Conservation (phyloP, 2,888 invertebrate species). For the Aricia artaxerxes region DNA sequence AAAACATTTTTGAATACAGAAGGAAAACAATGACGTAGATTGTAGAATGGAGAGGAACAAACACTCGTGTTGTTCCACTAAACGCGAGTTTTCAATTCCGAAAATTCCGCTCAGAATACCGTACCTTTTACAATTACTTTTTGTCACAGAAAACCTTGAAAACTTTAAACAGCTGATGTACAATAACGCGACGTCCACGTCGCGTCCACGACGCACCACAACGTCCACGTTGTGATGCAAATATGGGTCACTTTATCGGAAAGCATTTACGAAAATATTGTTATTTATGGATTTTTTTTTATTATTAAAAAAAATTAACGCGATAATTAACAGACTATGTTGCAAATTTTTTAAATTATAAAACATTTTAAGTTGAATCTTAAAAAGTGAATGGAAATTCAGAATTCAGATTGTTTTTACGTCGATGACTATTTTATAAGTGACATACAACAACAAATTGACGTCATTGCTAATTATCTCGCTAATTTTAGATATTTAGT, state of each 20-base stretch:
- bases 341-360: neutral
- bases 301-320: too few relatives aligned
- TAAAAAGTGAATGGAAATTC: neutral
- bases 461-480: neutral
- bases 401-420: neutral
- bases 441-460: neutral
- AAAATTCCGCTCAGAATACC: neutral
- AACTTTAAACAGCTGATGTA: neutral
- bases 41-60: neutral
- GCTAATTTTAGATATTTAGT: conserved; percentile 18
- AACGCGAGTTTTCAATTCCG: neutral
- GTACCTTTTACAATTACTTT: neutral
- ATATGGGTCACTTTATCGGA: neutral
- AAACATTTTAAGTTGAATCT: neutral
- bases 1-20: neutral
- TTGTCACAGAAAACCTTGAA: neutral
- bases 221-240: neutral
- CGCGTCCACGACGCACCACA: too few relatives aligned
- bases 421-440: neutral
- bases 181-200: neutral
- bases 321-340: too few relatives aligned
- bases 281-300: neutral
- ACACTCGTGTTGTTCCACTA: neutral
- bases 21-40: neutral
- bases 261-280: neutral